These are phyloP conservation scores for Akabosia matsudoensis DNA, from an alignment of 1,140 invertebrate genomes.

Conservation along the genomic window DNA sequence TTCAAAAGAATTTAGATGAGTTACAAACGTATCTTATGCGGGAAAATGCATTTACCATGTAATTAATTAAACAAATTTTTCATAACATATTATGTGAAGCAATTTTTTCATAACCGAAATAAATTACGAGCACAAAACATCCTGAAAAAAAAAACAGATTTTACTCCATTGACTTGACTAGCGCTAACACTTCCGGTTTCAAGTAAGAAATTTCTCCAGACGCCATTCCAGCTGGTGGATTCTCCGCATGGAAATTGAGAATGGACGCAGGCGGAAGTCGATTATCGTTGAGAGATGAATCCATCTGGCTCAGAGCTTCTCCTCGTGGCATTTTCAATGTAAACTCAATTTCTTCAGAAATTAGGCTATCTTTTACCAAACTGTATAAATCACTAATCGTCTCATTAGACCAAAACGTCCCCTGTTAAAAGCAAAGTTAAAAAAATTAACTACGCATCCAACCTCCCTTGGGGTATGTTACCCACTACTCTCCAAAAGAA, in stretches of 20 bases:
- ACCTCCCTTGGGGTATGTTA: neutral
- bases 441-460: neutral
- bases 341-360: slow-evolving; percentile 64
- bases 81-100: too few species aligned
- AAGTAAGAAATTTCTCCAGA: slow-evolving; percentile 61
- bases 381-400: slow-evolving; percentile 65
- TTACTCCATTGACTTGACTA: slow-evolving; percentile 59
- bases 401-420: slow-evolving; percentile 77
- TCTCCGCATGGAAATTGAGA: slow-evolving; percentile 65
- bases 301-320: slow-evolving; percentile 55
- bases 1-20: too few species aligned
- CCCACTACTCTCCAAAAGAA: neutral
- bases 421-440: slow-evolving; percentile 56
- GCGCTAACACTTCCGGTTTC: slow-evolving; percentile 69
- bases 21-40: too few species aligned
- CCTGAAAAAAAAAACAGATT: neutral
- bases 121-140: too few species aligned
- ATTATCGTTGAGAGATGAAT: slow-evolving; percentile 66
- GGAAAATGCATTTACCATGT: too few species aligned
- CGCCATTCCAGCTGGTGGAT: slow-evolving; percentile 54
- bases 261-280: slow-evolving; percentile 71
- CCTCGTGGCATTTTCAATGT: slow-evolving; percentile 62
- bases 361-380: slow-evolving; percentile 70
- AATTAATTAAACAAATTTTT: neutral
- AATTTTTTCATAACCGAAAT: too few species aligned